phyloP scores from a whole-genome alignment of 2,797 vertebrate species.

The Lerista edwardsae region DNA sequence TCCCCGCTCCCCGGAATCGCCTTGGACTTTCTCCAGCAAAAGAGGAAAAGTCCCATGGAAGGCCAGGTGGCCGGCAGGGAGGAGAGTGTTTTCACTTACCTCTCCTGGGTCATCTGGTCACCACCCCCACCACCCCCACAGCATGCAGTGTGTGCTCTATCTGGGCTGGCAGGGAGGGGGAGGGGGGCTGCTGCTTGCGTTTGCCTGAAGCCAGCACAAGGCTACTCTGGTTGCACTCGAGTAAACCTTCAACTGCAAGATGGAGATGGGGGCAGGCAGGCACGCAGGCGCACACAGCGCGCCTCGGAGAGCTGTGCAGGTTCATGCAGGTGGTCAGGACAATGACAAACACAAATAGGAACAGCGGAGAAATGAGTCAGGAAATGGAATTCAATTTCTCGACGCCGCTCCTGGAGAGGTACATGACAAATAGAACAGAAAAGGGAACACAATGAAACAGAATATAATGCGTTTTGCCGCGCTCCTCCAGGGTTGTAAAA shows the following conservation, averaged over 20 bases:
- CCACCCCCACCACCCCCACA: too few species aligned
- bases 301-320: neutral
- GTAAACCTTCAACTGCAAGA: neutral
- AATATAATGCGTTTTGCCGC: slow-evolving; percentile 35
- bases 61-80: too few species aligned
- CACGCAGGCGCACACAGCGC: neutral
- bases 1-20: too few species aligned
- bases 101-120: too few species aligned
- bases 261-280: slow-evolving; percentile 5
- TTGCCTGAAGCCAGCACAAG: neutral
- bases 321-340: slow-evolving; percentile 37
- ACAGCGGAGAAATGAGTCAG: slow-evolving; percentile 49
- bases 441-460: slow-evolving; percentile 43
- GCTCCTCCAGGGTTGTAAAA: slow-evolving; percentile 39
- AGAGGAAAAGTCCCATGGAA: neutral
- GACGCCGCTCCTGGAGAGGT: slow-evolving; percentile 11
- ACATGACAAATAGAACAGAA: slow-evolving; percentile 48
- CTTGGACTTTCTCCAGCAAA: too few species aligned
- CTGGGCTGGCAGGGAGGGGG: too few species aligned
- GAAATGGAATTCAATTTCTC: slow-evolving; percentile 59
- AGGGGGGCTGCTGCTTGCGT: too few species aligned
- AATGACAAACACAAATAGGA: slow-evolving; percentile 48
- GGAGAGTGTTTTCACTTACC: too few species aligned
- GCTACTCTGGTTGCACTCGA: neutral
- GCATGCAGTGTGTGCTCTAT: too few species aligned